Conservation (phyloP, 1,140 invertebrate genomes). For the Seison nebaliae region DNA sequence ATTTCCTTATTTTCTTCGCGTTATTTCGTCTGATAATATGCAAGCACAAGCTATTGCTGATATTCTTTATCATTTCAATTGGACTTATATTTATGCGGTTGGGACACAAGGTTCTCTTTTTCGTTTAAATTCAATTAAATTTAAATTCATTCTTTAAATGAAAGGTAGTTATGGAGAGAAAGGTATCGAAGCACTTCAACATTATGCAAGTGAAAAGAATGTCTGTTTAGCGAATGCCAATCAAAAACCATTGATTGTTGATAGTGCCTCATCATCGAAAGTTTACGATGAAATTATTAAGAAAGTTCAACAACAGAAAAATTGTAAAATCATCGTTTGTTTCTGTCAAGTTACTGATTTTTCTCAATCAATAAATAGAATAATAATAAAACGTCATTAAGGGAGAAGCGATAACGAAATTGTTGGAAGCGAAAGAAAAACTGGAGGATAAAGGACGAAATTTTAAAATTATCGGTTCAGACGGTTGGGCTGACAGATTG, state of each 20-base stretch:
- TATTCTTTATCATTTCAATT: slow-evolving; percentile 43
- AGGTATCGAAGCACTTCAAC: slow-evolving; percentile 12
- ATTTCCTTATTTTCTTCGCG: slow-evolving; percentile 49
- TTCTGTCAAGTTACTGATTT: too few relatives aligned
- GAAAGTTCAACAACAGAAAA: slow-evolving; percentile 13
- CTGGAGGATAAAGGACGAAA: not conserved
- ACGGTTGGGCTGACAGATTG: slow-evolving; percentile 45
- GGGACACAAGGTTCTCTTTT: slow-evolving; percentile 41
- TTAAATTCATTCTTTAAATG: not conserved
- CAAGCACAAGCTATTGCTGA: slow-evolving; percentile 49
- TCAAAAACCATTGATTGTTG: not conserved
- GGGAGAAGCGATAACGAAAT: too few relatives aligned
- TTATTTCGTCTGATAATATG: slow-evolving; percentile 51
- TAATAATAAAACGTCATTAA: too few relatives aligned
- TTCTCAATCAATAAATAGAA: too few relatives aligned
- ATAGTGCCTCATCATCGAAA: not conserved
- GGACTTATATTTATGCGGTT: slow-evolving; percentile 55
- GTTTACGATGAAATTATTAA: not conserved
- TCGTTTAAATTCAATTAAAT: not conserved
- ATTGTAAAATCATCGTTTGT: slow-evolving; percentile 46
- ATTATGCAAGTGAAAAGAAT: slow-evolving; percentile 13
- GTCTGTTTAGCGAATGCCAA: slow-evolving; percentile 13
- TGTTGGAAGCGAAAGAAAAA: too few relatives aligned
- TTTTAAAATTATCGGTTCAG: slow-evolving; percentile 18
- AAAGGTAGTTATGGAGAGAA: slow-evolving; percentile 6